phyloP scores from a whole-genome alignment of 2,888 invertebrate species.

The Sacculina carcini region DNA sequence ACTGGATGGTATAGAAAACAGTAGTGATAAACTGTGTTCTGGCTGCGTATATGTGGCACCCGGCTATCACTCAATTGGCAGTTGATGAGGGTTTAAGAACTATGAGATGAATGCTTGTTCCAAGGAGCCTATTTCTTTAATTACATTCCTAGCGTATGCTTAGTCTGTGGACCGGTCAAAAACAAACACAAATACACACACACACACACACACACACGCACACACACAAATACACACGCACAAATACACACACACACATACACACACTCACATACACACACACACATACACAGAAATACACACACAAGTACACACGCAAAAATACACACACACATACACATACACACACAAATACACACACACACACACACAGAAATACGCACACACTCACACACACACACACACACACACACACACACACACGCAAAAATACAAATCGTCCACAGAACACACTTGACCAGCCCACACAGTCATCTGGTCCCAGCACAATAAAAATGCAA shows the following conservation, averaged over 20 bases:
- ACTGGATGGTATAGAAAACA: no score
- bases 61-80: no score
- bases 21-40: no score
- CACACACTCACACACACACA: slow-evolving; percentile 1
- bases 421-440: neutral
- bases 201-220: neutral
- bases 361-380: neutral
- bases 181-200: neutral
- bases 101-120: no score
- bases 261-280: neutral
- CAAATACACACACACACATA: neutral
- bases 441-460: neutral
- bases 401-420: neutral
- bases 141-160: no score
- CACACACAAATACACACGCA: neutral
- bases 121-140: no score
- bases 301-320: neutral
- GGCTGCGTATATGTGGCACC: no score
- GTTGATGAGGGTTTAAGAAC: no score
- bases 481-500: neutral
- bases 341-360: neutral
- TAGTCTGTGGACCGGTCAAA: neutral
- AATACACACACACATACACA: neutral
- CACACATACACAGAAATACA: neutral
- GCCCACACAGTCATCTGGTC: neutral